Base-by-base conservation (phyloP, 2,797 vertebrate genomes). In the Mareca strepera region DNA sequence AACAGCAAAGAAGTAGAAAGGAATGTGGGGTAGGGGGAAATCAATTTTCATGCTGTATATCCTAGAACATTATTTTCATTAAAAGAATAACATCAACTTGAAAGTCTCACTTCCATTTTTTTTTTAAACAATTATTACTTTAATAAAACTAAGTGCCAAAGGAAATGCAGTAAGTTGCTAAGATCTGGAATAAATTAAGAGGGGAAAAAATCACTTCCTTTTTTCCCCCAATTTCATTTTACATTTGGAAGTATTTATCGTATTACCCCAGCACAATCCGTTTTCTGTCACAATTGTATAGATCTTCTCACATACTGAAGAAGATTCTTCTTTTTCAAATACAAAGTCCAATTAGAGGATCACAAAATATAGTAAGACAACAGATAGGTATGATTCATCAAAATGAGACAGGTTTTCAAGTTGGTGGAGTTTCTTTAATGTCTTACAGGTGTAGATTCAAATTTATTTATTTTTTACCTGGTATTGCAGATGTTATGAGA, bases 401-500 rank as follows among this genome's bases (percentile, higher is more conserved):
- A 79, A 82, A 31, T 55, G 86, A 94, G 91, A 85, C 50, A 82
- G 79, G 63, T 68, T 83, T 92, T 97, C 91, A 96, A 96, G 88
- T 84, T 93, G 89, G 28, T 91, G 92, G 17, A 69, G 59, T 62
- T 92, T 84, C 88, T 95, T 74, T 92, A 85, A 91, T 84, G 91
- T 37, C 46, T 90, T 81, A 84, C 22, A 81, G 62, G 63, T 60
- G 31, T 46, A 92, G 74, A 92, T 78, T 93, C 67, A 85, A 86
- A 43, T 76, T 66, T 52, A 50, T 50, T 25, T 50, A 50, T 52
- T 52, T 52, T 97, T 98, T 97, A 98, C 98, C 90, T 97, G 95
- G 98, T 97, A 87, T 95, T 98, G 96, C 98, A 98, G 97, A 98
- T 97, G 93, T 96, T 98, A 94, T 97, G 97, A 83, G 98, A 98